A percentile compares a stretch with the other conserved stretches of the same genome.
These are phyloP conservation scores for Podargus strigoides DNA, from an alignment of 2,797 vertebrate genomes.

Conservation along the genomic window DNA sequence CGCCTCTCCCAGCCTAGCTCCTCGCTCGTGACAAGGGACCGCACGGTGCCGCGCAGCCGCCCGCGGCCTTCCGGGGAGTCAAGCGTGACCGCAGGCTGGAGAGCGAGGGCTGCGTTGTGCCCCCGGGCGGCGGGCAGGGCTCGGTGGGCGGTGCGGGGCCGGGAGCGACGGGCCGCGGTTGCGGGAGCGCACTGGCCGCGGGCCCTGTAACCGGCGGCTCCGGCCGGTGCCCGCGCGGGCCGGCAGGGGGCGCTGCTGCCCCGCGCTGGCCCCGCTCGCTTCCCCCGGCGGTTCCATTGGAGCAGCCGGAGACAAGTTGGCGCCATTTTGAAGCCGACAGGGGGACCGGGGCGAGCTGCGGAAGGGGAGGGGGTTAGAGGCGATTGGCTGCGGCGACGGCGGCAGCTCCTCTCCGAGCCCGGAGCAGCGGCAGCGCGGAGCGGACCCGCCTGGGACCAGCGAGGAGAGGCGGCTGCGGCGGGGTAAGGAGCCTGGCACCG, in stretches of 20 bases:
- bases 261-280: slow-evolving; percentile 56
- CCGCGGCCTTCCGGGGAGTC: background rate
- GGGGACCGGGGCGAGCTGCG: slow-evolving; percentile 75
- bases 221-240: background rate
- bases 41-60: background rate
- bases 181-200: background rate
- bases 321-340: slow-evolving; percentile 96
- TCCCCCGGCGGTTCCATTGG: slow-evolving; percentile 72
- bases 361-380: slow-evolving; percentile 72
- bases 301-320: slow-evolving; percentile 84
- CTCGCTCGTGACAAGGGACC: background rate
- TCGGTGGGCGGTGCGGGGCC: too few relatives aligned
- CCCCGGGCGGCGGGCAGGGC: background rate
- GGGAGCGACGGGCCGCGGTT: background rate
- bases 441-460: slow-evolving; percentile 15
- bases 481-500: slow-evolving; percentile 34
- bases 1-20: too few relatives aligned
- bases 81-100: too few relatives aligned
- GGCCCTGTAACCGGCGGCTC: background rate
- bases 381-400: slow-evolving; percentile 81
- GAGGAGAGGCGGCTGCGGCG: background rate
- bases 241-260: slow-evolving; percentile 71
- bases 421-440: slow-evolving; percentile 61
- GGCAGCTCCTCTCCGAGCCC: slow-evolving; percentile 65
- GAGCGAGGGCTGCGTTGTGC: background rate